Evolutionary conservation across 2,797 vertebrate species (phyloP), one percentile per base, ranked within the genome.

Genomic region (Oryzias dopingdopingensis): DNA sequence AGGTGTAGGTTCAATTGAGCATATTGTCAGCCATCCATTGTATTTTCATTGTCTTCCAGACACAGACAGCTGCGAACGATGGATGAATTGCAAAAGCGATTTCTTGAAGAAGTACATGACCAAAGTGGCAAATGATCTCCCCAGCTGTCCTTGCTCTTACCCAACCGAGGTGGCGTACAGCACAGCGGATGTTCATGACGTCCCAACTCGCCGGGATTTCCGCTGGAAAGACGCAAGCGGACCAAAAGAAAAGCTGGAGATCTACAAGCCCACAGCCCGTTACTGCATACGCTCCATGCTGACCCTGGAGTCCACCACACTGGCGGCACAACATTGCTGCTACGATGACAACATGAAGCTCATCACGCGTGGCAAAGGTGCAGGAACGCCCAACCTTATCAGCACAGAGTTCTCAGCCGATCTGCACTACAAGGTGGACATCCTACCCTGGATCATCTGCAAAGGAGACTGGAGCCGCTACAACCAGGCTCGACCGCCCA

Each of bases 391-490:
- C 2, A 93, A 95, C 86, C 95, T 99, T 49, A 93, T 98, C 86
- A 98, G 95, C 91, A 94, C 92, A 0, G 94, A 97, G 85, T 95
- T 98, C 84, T 99, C 95, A 0, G 95, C 95, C 0, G 95, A 96
- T 89, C 93, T 99, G 76, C 96, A 98, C 88, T 96, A 96, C 69
- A 96, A 95, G 71, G 93, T 97, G 76, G 96, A 98, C 85, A 94
- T 90, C 62, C 80, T 96, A 76, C 96, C 95, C 15, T 98, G 96
- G 96, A 95, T 98, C 86, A 91, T 96, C 69, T 98, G 96, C 86
- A 98, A 98, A 77, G 96, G 95, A 0, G 95, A 97, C 89, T 98
- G 96, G 96, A 98, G 95, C 85, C 93, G 94, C 18, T 96, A 96
- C 79, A 95, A 97, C 0, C 88, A 92, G 0, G 92, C 94, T 54